phyloP scores from a whole-genome alignment of 2,888 invertebrate species.

The Spodoptera exigua region DNA sequence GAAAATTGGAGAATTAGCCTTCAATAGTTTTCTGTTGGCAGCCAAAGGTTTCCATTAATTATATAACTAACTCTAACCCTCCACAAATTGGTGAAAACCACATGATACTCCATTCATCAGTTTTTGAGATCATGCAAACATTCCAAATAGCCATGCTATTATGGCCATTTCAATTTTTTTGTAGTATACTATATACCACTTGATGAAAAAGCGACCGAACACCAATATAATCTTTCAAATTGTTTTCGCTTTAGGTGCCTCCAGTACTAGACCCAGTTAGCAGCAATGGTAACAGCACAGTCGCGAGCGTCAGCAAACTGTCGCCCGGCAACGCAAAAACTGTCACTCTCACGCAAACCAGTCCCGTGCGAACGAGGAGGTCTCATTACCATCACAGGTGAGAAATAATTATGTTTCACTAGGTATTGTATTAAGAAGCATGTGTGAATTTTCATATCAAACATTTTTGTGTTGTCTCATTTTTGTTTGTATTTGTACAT shows the following conservation, averaged over 20 bases:
- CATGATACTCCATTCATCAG: too few relatives aligned
- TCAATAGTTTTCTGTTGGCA: too few relatives aligned
- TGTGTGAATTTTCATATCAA: conserved; percentile 44
- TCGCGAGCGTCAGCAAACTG: conserved; percentile 82
- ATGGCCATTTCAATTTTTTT: too few relatives aligned
- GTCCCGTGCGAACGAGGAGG: conserved; percentile 84
- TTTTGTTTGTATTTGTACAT: too few relatives aligned
- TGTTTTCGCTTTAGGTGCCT: conserved; percentile 74
- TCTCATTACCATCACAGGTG: conserved; percentile 87
- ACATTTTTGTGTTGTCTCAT: background rate
- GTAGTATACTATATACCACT: too few relatives aligned
- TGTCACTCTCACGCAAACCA: conserved; percentile 84
- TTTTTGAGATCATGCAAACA: too few relatives aligned
- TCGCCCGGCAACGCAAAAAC: conserved; percentile 82
- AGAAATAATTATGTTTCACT: conserved; percentile 34
- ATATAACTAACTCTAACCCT: too few relatives aligned
- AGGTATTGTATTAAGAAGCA: conserved; percentile 16
- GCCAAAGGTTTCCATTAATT: too few relatives aligned
- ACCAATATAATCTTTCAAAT: conserved; percentile 3
- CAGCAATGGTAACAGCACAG: conserved; percentile 85
- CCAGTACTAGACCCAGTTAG: conserved; percentile 77
- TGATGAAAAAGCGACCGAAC: too few relatives aligned
- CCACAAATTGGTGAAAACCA: too few relatives aligned
- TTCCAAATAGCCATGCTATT: too few relatives aligned
- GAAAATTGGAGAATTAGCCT: too few relatives aligned